Conservation (phyloP, 2,888 invertebrate genomes). For the Cheilosia vulpina region DNA sequence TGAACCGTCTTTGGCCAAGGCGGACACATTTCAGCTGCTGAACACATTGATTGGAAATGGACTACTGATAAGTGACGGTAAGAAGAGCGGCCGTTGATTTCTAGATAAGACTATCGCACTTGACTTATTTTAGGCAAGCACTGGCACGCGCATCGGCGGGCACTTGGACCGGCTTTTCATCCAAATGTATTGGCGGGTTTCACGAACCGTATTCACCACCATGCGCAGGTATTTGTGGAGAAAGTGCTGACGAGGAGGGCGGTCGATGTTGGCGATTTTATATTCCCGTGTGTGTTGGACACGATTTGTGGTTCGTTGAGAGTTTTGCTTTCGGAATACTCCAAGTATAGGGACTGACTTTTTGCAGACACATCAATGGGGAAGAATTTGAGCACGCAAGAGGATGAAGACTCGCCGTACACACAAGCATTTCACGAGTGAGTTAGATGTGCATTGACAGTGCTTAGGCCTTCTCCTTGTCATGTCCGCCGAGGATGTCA, state of each 20-base stretch:
- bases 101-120: not conserved
- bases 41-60: conserved; percentile 81
- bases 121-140: conserved; percentile 79
- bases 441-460: conserved; percentile 79
- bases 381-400: conserved; percentile 53
- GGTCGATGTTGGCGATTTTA: conserved; percentile 84
- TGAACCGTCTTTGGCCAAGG: conserved; percentile 78
- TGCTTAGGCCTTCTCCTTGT: no score
- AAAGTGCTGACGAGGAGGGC: conserved; percentile 84
- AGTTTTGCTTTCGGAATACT: not conserved
- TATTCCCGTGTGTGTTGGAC: conserved; percentile 87
- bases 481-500: no score
- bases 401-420: conserved; percentile 84
- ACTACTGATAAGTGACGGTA: conserved; percentile 81
- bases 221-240: conserved; percentile 85
- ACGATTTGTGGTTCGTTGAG: conserved; percentile 85
- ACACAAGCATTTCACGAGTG: conserved; percentile 89
- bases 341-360: not conserved
- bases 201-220: conserved; percentile 87
- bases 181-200: conserved; percentile 90
- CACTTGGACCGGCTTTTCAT: conserved; percentile 91
- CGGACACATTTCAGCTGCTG: conserved; percentile 80
- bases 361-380: conserved; percentile 61
- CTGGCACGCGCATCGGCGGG: conserved; percentile 88
- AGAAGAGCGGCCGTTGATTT: not conserved